These are phyloP conservation scores for Sebastes vulpes DNA, from an alignment of 2,797 vertebrate genomes.

Conservation along the genomic window DNA sequence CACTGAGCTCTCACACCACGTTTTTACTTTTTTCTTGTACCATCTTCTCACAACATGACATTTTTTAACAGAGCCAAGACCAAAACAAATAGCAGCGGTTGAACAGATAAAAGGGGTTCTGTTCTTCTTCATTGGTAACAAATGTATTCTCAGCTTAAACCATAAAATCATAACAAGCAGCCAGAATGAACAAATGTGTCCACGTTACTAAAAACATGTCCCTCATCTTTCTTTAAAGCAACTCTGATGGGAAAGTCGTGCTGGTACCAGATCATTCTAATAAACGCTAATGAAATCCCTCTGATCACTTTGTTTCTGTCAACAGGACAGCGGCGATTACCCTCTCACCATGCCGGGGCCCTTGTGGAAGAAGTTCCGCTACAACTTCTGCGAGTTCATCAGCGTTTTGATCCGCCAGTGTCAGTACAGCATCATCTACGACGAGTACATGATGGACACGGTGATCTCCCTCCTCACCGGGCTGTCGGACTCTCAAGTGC, in stretches of 20 bases:
- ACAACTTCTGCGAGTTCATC: conserved; percentile 99
- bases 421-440: conserved; percentile 99
- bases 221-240: background rate
- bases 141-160: background rate
- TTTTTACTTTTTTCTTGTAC: background rate
- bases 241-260: background rate
- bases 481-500: conserved; percentile 98
- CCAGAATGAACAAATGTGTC: background rate
- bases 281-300: no score
- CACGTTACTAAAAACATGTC: background rate
- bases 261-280: background rate
- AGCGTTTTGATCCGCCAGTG: conserved; percentile 98
- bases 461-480: conserved; percentile 99
- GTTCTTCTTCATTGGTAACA: background rate
- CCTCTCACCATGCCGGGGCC: conserved; percentile 99
- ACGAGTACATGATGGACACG: conserved; percentile 99
- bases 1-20: background rate
- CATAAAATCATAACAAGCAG: background rate
- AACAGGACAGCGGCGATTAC: conserved; percentile 97
- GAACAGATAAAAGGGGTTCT: background rate
- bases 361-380: conserved; percentile 98
- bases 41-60: background rate
- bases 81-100: background rate
- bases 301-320: background rate
- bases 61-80: background rate